Base-by-base conservation (phyloP, 2,888 invertebrate genomes). In the Watsonalla binaria region DNA sequence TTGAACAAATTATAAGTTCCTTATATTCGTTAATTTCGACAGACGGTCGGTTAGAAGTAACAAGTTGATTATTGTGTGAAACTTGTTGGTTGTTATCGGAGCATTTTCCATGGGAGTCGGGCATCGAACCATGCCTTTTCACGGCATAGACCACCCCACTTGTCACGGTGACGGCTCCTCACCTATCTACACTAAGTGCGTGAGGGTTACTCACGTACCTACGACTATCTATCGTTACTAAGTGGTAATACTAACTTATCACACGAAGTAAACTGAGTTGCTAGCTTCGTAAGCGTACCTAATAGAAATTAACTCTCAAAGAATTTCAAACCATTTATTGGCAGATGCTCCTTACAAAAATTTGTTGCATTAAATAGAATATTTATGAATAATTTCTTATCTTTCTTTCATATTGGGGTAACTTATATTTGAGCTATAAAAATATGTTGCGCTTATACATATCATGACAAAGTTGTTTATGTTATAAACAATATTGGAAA, bases 131-230 rank as follows among this genome's bases (percentile, higher is more conserved):
- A 84, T 89, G 68, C 77, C 84, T 79, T 74, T 76, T 68, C 75
- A 80, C 76, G 76, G 79, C 82, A 83, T 87, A 85, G 82, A 80
- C 84, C 84, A 89, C 90, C 89, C 89, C 76, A 84, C 82, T 79
- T 84, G 90, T 89, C 78, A 89, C 88, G 87, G 84, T 89, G 80
- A 67, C 86, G 83, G 65, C 66, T 82, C 70, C 68, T 72, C 37
- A 15, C 46, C 37, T 47, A 46, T 15, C 24, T 33, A 24, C 46
- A 24, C 24, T 24, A 24, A 24, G 4, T 33, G 46, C 9, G n/a
- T 34, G 51, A 52, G 47, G 45, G 39, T 33, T 50, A 47, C 34
- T 24, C 24, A 24, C 24, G 24, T 24, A n/a, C n/a, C n/a, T n/a
- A 24, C 24, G 24, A 24, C 24, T 24, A 24, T 24, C 24, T 24